Percentiles rank a stretch among this genome's conserved stretches.
Conservation (phyloP, 2,113 vertebrate species). For the Forbesichthys papilliferus region DNA sequence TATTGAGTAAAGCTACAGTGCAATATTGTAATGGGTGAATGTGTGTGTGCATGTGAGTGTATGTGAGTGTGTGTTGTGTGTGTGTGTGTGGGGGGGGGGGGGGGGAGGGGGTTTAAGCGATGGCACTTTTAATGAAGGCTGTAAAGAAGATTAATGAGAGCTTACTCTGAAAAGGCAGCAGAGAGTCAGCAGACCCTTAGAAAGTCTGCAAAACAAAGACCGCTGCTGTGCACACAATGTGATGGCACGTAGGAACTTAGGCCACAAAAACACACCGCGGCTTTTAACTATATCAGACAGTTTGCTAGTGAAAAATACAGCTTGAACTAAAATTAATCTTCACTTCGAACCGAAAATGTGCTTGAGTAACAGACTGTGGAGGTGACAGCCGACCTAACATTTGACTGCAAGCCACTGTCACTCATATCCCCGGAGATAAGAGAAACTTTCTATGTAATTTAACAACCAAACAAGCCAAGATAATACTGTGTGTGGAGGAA, state of each 20-base stretch:
- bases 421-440: slow-evolving; percentile 2
- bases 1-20: not conserved
- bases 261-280: too few species aligned
- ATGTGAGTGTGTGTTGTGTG: not conserved
- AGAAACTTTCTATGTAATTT: slow-evolving; percentile 1
- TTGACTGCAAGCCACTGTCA: not conserved
- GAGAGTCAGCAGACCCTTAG: not conserved
- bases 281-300: too few species aligned
- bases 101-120: not conserved
- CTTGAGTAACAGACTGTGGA: too few species aligned
- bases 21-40: not conserved
- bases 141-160: slow-evolving; percentile 10
- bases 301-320: too few species aligned
- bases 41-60: not conserved
- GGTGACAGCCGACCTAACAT: not conserved
- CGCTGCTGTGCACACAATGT: not conserved
- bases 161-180: not conserved
- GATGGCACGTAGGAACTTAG: not conserved
- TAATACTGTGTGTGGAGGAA: slow-evolving; percentile 11
- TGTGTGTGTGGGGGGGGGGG: not conserved
- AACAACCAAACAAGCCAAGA: slow-evolving; percentile 24
- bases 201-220: not conserved
- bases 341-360: not conserved
- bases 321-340: too few species aligned
- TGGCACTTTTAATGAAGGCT: not conserved